phyloP scores from a whole-genome alignment of 1,140 invertebrate species.

The Ips nitidus region DNA sequence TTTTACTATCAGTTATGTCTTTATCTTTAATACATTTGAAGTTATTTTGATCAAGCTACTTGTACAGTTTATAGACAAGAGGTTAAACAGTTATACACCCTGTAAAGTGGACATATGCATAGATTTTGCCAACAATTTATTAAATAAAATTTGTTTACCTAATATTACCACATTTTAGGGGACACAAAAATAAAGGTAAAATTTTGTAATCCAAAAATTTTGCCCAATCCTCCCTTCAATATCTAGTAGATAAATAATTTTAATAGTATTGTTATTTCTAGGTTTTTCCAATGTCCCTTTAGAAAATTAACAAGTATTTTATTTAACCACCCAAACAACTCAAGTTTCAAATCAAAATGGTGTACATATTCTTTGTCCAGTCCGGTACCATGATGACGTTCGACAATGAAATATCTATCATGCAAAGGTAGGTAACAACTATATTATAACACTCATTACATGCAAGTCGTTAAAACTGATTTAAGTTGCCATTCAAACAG shows the following conservation, averaged over 20 bases:
- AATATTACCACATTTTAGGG: neutral
- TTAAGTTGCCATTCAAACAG: neutral
- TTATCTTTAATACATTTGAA: too few species aligned
- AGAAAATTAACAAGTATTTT: neutral
- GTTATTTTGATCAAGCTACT: too few species aligned
- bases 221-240: neutral
- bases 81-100: too few species aligned
- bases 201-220: neutral
- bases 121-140: too few species aligned
- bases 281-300: neutral
- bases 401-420: conserved; percentile 34
- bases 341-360: conserved; percentile 26
- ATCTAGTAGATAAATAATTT: neutral
- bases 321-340: neutral
- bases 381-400: conserved; percentile 32
- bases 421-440: conserved; percentile 28
- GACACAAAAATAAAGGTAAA: neutral
- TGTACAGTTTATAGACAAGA: too few species aligned
- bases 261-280: neutral
- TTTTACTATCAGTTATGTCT: too few species aligned
- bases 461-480: conserved; percentile 1
- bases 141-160: too few species aligned
- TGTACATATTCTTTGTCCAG: conserved; percentile 37
- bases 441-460: conserved; percentile 5
- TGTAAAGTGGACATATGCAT: too few species aligned